A percentile compares a stretch with the other conserved stretches of the same genome.
phyloP scores from a whole-genome alignment of 1,140 invertebrate genomes.

The Drosophila leontia region DNA sequence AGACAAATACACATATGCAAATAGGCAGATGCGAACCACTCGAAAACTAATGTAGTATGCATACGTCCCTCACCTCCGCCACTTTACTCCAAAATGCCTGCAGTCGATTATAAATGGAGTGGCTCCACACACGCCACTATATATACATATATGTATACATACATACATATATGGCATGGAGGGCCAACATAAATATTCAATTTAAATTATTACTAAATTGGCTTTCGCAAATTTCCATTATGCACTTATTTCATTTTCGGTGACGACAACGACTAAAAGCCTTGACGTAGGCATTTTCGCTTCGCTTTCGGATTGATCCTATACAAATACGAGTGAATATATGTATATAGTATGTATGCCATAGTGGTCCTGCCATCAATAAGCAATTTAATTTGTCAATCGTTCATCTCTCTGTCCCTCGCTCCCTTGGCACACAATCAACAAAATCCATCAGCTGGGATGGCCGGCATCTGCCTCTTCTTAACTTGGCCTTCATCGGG shows the following conservation, averaged over 20 bases:
- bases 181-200: slow-evolving; percentile 78
- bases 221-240: slow-evolving; percentile 81
- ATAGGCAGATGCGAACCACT: slow-evolving; percentile 67
- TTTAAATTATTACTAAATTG: slow-evolving; percentile 83
- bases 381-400: slow-evolving; percentile 83
- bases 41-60: slow-evolving; percentile 78
- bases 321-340: slow-evolving; percentile 11
- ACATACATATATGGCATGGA: slow-evolving; percentile 6
- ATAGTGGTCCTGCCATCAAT: slow-evolving; percentile 63
- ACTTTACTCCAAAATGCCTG: slow-evolving; percentile 57
- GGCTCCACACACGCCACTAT: slow-evolving; percentile 23
- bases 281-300: slow-evolving; percentile 51
- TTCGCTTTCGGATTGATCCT: slow-evolving; percentile 18
- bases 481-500: slow-evolving; percentile 47
- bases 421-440: slow-evolving; percentile 58
- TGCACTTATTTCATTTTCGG: slow-evolving; percentile 77
- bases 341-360: background rate
- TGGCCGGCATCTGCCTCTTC: slow-evolving; percentile 27
- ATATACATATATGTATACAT: background rate
- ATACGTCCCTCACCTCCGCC: slow-evolving; percentile 26
- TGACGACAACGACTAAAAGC: slow-evolving; percentile 51
- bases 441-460: slow-evolving; percentile 65
- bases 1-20: slow-evolving; percentile 81
- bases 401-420: slow-evolving; percentile 36
- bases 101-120: slow-evolving; percentile 74